These are phyloP conservation scores for Nerophis lumbriciformis DNA, from an alignment of 2,113 vertebrate genomes.

Conservation along the genomic window DNA sequence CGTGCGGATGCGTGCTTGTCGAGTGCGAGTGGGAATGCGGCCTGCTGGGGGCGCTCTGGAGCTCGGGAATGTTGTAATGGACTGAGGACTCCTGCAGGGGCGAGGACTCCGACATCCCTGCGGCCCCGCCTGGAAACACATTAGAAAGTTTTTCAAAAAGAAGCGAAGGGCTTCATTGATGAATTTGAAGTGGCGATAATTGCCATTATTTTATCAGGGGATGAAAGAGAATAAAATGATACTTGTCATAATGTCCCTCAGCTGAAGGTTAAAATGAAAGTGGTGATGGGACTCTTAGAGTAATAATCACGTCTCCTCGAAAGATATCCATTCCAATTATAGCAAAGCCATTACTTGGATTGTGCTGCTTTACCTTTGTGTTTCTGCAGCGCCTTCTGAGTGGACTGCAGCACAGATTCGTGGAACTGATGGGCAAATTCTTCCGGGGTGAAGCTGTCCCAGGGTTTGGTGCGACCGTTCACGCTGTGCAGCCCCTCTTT, in stretches of 20 bases:
- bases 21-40: slow-evolving; percentile 62
- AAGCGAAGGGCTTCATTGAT: not conserved
- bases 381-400: slow-evolving; percentile 96
- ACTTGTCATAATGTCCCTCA: not conserved
- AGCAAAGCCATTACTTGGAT: not conserved
- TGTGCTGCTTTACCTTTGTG: slow-evolving; percentile 80
- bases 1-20: slow-evolving; percentile 51
- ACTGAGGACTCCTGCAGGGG: slow-evolving; percentile 85
- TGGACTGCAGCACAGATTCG: slow-evolving; percentile 96
- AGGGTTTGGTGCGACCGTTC: slow-evolving; percentile 89
- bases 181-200: not conserved
- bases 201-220: not conserved
- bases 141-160: not conserved
- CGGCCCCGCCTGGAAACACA: slow-evolving; percentile 62
- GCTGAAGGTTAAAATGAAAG: not conserved
- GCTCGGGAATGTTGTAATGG: slow-evolving; percentile 98
- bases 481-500: slow-evolving; percentile 83
- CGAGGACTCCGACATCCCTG: slow-evolving; percentile 78
- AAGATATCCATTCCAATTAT: not conserved
- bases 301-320: not conserved
- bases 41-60: slow-evolving; percentile 74
- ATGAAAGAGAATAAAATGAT: not conserved
- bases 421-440: slow-evolving; percentile 99
- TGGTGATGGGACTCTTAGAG: not conserved
- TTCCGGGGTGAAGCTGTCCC: slow-evolving; percentile 92